These are phyloP conservation scores for Tenualosa thibaudeaui DNA, from an alignment of 2,797 vertebrate genomes.

Conservation along the genomic window DNA sequence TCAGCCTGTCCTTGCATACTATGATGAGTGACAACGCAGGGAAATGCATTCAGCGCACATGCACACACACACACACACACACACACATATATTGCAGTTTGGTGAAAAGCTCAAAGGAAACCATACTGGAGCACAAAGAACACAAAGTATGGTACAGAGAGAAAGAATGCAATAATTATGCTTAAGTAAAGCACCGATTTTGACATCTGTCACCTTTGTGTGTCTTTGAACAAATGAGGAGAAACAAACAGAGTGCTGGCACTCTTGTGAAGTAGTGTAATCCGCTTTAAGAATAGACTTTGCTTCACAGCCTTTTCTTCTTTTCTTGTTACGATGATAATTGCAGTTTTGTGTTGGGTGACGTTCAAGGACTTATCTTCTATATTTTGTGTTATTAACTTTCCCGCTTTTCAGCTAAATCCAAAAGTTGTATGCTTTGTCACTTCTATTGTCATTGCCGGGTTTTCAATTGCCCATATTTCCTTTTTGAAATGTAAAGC, in stretches of 20 bases:
- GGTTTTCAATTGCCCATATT: slow-evolving; percentile 74
- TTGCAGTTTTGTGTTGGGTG: slow-evolving; percentile 78
- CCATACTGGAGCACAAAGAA: slow-evolving; percentile 55
- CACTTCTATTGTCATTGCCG: slow-evolving; percentile 70
- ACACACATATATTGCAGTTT: slow-evolving; percentile 35
- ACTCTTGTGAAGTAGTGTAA: slow-evolving; percentile 77
- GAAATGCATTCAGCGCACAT: slow-evolving; percentile 52
- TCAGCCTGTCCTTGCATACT: slow-evolving; percentile 30
- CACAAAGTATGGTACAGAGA: slow-evolving; percentile 8
- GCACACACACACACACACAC: too few relatives aligned
- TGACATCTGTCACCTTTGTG: slow-evolving; percentile 78
- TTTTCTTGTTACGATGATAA: slow-evolving; percentile 79
- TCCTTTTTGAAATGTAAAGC: slow-evolving; percentile 71
- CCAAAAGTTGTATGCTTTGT: slow-evolving; percentile 78
- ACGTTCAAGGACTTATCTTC: slow-evolving; percentile 81
- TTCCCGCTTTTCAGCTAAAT: slow-evolving; percentile 77
- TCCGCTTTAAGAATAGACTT: slow-evolving; percentile 69
- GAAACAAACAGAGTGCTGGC: slow-evolving; percentile 77
- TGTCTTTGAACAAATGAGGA: slow-evolving; percentile 74
- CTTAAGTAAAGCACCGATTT: slow-evolving; percentile 76
- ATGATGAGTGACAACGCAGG: slow-evolving; percentile 30
- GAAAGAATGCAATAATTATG: slow-evolving; percentile 66
- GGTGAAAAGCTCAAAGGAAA: slow-evolving; percentile 62
- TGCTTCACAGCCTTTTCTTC: slow-evolving; percentile 74
- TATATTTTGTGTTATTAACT: slow-evolving; percentile 78